Conservation (phyloP, 2,888 invertebrate genomes). For the Melinaea menophilus region DNA sequence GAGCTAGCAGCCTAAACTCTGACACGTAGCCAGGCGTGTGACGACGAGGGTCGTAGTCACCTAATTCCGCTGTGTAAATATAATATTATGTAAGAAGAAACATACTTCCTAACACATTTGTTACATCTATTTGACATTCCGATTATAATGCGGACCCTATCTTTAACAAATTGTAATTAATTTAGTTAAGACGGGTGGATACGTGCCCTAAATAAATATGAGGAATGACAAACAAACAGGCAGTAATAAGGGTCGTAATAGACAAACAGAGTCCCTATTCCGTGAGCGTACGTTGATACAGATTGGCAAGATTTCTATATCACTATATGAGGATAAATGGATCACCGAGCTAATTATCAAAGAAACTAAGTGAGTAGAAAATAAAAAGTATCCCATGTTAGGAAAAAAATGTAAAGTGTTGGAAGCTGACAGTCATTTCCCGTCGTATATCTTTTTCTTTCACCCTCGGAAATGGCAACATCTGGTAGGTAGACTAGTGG, state of each 20-base stretch:
- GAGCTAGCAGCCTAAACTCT: constrained; percentile 94
- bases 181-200: constrained; percentile 42
- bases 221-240: constrained; percentile 41
- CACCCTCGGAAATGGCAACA: constrained; percentile 66
- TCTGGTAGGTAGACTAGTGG: constrained; percentile 53
- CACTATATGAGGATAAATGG: constrained; percentile 24
- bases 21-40: constrained; percentile 95
- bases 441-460: constrained; percentile 63
- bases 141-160: constrained; percentile 39
- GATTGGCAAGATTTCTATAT: constrained; percentile 22
- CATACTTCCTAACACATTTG: constrained; percentile 9
- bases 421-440: constrained; percentile 66
- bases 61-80: constrained; percentile 87
- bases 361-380: constrained; percentile 32
- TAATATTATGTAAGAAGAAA: constrained; percentile 17
- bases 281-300: constrained; percentile 15
- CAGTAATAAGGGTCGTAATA: constrained; percentile 33
- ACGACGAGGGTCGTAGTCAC: constrained; percentile 93
- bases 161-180: constrained; percentile 50
- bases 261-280: constrained; percentile 25
- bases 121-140: constrained; percentile 24
- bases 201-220: constrained; percentile 55
- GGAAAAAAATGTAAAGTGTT: constrained; percentile 56
- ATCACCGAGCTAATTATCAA: constrained; percentile 30
- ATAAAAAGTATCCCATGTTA: constrained; percentile 33